Evolutionary conservation across 2,888 invertebrate genomes (phyloP).

Genomic region (Diarsia mendica): DNA sequence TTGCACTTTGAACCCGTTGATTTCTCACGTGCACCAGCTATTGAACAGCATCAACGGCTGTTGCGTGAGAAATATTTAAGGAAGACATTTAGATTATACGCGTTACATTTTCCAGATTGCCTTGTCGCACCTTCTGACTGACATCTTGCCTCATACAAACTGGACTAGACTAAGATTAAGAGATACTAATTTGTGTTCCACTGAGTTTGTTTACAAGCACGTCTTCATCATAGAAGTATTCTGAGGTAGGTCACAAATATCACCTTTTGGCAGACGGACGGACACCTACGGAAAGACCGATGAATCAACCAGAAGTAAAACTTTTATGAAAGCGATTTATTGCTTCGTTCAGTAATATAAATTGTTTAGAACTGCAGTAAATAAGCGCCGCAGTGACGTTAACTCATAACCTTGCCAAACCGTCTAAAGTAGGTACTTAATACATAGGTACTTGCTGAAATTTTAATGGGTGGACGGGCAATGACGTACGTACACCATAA

Average conservation of each 20-base stretch:
- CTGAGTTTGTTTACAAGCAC: background rate
- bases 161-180: background rate
- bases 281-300: conserved; percentile 6
- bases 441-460: conserved; percentile 32
- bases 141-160: background rate
- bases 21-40: too few relatives aligned
- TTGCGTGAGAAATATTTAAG: background rate
- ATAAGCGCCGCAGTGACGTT: conserved; percentile 55
- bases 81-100: background rate
- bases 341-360: conserved; percentile 28
- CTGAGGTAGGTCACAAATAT: background rate
- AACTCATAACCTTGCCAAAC: conserved; percentile 59
- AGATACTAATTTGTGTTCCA: background rate
- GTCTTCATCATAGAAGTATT: conserved; percentile 2
- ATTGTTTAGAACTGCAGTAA: conserved; percentile 49
- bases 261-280: conserved; percentile 5
- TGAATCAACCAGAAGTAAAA: conserved; percentile 27
- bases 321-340: conserved; percentile 27
- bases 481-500: conserved; percentile 42
- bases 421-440: conserved; percentile 31
- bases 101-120: background rate
- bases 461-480: conserved; percentile 31
- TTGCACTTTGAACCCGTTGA: background rate
- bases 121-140: background rate
- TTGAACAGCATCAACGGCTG: background rate